phyloP scores from a whole-genome alignment of 2,113 vertebrate species.

The Silurus meridionalis region DNA sequence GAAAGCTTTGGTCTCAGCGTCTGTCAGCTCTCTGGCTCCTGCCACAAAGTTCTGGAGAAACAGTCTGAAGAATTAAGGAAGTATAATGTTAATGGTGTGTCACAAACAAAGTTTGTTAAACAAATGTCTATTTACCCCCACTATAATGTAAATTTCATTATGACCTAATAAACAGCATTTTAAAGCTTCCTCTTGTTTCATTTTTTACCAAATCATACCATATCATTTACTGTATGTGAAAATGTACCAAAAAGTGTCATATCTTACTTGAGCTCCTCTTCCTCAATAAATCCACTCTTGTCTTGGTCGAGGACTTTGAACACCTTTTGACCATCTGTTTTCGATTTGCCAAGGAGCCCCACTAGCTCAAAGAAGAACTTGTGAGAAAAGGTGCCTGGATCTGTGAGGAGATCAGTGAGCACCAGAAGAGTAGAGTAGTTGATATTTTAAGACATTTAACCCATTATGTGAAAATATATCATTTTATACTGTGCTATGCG shows the following conservation, averaged over 20 bases:
- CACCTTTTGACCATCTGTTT: conserved; percentile 63
- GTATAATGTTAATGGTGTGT: not conserved
- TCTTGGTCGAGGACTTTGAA: conserved; percentile 74
- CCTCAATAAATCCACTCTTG: conserved; percentile 76
- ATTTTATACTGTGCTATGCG: not conserved
- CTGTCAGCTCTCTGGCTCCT: conserved; percentile 70
- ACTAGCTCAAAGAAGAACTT: conserved; percentile 72
- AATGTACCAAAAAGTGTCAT: not conserved
- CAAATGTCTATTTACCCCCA: not conserved
- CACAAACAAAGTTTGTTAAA: too few relatives aligned
- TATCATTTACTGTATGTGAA: not conserved
- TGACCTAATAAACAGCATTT: not conserved
- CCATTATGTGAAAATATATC: not conserved
- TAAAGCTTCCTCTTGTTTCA: not conserved
- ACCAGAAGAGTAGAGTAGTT: not conserved
- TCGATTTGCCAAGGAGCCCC: conserved; percentile 64
- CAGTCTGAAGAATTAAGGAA: conserved; percentile 56
- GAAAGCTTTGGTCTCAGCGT: conserved; percentile 72
- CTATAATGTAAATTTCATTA: not conserved
- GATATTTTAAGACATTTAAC: not conserved
- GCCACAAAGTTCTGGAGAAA: conserved; percentile 78
- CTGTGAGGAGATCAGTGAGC: conserved; percentile 50
- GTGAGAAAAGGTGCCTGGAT: conserved; percentile 69
- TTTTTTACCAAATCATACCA: not conserved
- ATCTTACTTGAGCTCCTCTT: conserved; percentile 76